Conservation (phyloP, 2,888 invertebrate genomes). For the Molorchus minor region DNA sequence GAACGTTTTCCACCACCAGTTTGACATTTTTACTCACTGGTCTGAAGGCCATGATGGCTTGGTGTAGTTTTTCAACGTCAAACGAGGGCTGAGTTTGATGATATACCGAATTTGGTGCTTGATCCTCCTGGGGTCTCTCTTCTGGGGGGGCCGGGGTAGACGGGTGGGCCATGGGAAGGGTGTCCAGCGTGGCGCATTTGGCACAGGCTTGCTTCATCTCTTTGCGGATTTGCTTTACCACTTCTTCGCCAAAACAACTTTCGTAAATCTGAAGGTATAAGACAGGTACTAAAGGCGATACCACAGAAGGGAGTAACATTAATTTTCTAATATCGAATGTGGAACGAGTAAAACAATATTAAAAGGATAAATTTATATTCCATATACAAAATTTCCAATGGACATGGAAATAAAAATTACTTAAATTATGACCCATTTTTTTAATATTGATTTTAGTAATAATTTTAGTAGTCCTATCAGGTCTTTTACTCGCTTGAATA, state of each 20-base stretch:
- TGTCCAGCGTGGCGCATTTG: constrained; percentile 70
- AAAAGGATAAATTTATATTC: too few relatives aligned
- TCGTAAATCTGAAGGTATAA: constrained; percentile 70
- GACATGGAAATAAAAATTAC: too few relatives aligned
- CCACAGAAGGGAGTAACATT: too few relatives aligned
- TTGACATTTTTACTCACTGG: constrained; percentile 57
- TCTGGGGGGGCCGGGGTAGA: constrained; percentile 36
- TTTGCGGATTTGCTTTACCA: constrained; percentile 72
- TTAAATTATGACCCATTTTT: too few relatives aligned
- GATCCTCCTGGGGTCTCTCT: constrained; percentile 27
- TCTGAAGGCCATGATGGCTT: constrained; percentile 68
- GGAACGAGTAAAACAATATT: too few relatives aligned
- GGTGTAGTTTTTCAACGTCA: constrained; percentile 65
- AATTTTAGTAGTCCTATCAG: too few relatives aligned
- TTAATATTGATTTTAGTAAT: too few relatives aligned
- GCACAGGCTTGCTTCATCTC: constrained; percentile 74
- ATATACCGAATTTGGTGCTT: constrained; percentile 35
- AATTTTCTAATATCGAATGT: too few relatives aligned
- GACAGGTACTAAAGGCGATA: too few relatives aligned
- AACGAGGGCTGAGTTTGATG: constrained; percentile 52
- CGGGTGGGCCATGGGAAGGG: constrained; percentile 47
- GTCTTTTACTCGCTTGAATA: too few relatives aligned
- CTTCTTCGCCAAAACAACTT: constrained; percentile 75
- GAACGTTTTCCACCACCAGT: constrained; percentile 17
- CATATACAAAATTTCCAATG: too few relatives aligned